These are phyloP conservation scores for Coracias cyanogaster DNA, from an alignment of 2,797 vertebrate genomes.

Conservation along the genomic window DNA sequence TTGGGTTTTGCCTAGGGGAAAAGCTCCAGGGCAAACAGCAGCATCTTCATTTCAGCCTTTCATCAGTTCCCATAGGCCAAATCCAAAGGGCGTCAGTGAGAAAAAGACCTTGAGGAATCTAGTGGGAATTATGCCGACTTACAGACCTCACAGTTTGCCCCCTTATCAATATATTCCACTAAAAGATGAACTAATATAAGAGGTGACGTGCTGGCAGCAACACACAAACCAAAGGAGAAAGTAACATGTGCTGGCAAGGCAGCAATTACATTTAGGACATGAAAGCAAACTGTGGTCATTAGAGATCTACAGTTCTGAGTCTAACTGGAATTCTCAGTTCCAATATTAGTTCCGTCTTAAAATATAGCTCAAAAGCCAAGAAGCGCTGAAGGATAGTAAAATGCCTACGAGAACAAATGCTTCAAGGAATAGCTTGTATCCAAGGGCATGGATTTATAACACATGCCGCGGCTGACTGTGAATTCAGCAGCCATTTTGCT, in stretches of 20 bases:
- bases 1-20: neutral
- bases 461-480: neutral
- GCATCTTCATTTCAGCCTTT: neutral
- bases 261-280: neutral
- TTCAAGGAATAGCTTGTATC: neutral
- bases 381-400: neutral
- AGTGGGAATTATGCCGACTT: neutral
- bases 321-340: neutral
- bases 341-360: neutral
- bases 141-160: neutral
- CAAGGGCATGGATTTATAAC: neutral
- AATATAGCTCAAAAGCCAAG: neutral
- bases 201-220: neutral
- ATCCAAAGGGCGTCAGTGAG: neutral
- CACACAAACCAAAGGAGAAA: neutral
- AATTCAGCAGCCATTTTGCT: constrained; percentile 4
- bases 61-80: neutral
- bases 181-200: neutral
- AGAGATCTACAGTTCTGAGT: neutral
- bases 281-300: constrained; percentile 1
- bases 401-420: neutral
- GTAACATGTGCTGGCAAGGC: neutral
- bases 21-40: neutral
- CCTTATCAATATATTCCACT: neutral
- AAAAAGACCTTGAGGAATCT: neutral